These are phyloP conservation scores for Gasteruption jaculator DNA, from an alignment of 2,888 invertebrate genomes.

Conservation along the genomic window DNA sequence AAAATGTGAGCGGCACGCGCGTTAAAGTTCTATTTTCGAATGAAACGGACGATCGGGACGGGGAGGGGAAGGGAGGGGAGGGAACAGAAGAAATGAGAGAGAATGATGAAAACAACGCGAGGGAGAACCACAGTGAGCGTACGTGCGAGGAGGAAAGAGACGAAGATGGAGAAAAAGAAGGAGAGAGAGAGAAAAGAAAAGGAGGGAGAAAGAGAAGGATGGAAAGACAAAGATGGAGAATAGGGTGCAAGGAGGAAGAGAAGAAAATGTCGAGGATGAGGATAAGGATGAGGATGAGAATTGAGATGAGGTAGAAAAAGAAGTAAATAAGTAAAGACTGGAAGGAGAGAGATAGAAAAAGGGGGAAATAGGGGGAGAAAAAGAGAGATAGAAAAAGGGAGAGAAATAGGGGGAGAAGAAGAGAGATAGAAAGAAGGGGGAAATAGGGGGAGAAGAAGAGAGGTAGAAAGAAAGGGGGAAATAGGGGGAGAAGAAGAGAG, in stretches of 20 bases:
- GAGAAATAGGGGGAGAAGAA: constrained; percentile 6
- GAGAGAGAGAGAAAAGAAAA: constrained; percentile 10
- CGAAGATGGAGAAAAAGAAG: constrained; percentile 8
- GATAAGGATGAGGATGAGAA: constrained; percentile 9
- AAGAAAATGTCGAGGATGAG: constrained; percentile 1
- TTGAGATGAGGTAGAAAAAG: constrained; percentile 6
- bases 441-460: constrained; percentile 3
- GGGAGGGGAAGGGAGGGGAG: constrained; percentile 9
- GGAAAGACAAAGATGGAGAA: constrained; percentile 10
- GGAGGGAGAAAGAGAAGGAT: constrained; percentile 12
- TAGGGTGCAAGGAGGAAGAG: constrained; percentile 7
- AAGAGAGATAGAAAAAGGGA: constrained; percentile 12
- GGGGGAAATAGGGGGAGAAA: neutral
- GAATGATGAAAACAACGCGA: constrained; percentile 5
- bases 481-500: constrained; percentile 13
- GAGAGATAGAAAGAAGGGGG: neutral
- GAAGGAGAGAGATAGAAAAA: neutral
- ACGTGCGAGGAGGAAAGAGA: neutral
- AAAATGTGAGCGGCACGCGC: constrained; percentile 41
- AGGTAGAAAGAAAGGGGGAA: constrained; percentile 8
- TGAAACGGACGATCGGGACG: constrained; percentile 39
- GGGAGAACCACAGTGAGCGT: neutral
- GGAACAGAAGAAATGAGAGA: constrained; percentile 3
- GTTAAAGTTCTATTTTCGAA: constrained; percentile 46
- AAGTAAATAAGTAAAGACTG: neutral